Percentiles rank a stretch among this genome's conserved stretches.
phyloP scores from a whole-genome alignment of 2,113 vertebrate genomes.

The Onychostruthus taczanowskii region DNA sequence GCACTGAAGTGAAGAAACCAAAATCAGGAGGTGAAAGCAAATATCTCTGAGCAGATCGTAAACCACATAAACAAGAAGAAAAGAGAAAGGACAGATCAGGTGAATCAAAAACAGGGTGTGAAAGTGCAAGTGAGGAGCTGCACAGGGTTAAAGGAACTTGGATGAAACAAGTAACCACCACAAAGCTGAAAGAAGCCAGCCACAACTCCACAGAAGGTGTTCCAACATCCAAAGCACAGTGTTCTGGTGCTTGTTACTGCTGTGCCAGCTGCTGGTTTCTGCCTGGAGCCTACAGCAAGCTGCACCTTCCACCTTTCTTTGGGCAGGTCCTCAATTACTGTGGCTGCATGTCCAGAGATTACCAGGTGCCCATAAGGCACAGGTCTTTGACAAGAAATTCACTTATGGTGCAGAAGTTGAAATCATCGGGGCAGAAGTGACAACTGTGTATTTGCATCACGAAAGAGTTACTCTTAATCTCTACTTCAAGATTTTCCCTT shows the following conservation, averaged over 20 bases:
- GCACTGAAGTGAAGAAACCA: neutral
- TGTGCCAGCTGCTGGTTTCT: neutral
- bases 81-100: neutral
- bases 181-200: neutral
- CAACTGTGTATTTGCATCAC: neutral
- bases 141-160: neutral
- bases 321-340: fast-evolving
- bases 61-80: neutral
- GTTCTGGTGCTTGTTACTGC: neutral
- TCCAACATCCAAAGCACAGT: neutral
- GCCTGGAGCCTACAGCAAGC: neutral
- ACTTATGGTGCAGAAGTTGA: neutral
- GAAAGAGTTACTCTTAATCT: neutral
- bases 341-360: neutral
- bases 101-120: neutral
- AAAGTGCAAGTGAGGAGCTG: neutral
- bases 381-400: neutral
- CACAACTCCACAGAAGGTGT: neutral
- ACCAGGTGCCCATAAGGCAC: fast-evolving
- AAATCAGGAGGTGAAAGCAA: neutral
- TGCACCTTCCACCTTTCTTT: neutral
- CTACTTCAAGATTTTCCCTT: neutral
- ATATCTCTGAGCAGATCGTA: neutral
- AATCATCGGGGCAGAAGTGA: neutral
- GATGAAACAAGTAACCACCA: neutral